Percentiles rank a stretch among this genome's conserved stretches.
phyloP scores from a whole-genome alignment of 2,888 invertebrate species.

The Octodonta nipae region DNA sequence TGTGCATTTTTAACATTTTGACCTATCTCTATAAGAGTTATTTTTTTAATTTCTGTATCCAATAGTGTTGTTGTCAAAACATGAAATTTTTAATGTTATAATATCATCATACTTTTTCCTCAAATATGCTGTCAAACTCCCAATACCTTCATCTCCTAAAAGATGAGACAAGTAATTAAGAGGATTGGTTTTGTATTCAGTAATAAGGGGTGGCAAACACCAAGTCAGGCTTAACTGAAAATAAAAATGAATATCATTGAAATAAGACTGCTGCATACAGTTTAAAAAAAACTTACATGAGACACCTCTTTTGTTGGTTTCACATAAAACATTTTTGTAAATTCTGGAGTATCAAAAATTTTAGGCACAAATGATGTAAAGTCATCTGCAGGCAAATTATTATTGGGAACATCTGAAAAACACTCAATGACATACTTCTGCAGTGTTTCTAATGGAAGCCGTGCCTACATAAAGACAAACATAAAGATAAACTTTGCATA shows the following conservation, averaged over 20 bases:
- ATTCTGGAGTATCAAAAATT: constrained; percentile 48
- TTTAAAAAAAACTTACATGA: constrained; percentile 40
- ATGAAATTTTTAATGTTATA: constrained; percentile 3
- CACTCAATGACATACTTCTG: constrained; percentile 50
- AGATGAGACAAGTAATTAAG: constrained; percentile 63
- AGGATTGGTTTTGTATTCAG: constrained; percentile 63
- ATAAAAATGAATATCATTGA: constrained; percentile 4
- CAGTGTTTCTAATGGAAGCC: constrained; percentile 49
- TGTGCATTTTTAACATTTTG: too few species aligned
- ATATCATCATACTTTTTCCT: constrained; percentile 47
- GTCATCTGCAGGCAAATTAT: constrained; percentile 48
- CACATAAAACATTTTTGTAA: constrained; percentile 58
- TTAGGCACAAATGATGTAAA: constrained; percentile 41
- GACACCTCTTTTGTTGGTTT: constrained; percentile 61
- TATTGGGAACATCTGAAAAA: constrained; percentile 59
- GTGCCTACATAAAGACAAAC: constrained; percentile 34
- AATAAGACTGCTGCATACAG: constrained; percentile 1
- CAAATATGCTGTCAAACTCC: constrained; percentile 66
- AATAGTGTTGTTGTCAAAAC: not conserved
- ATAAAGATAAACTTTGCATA: too few species aligned
- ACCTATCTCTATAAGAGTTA: too few species aligned
- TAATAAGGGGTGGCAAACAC: constrained; percentile 46
- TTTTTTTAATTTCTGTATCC: too few species aligned
- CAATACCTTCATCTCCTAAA: constrained; percentile 77
- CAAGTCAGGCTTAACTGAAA: constrained; percentile 46